Base-by-base conservation (phyloP, 2,888 invertebrate species). In the Palloptera scutellata region DNA sequence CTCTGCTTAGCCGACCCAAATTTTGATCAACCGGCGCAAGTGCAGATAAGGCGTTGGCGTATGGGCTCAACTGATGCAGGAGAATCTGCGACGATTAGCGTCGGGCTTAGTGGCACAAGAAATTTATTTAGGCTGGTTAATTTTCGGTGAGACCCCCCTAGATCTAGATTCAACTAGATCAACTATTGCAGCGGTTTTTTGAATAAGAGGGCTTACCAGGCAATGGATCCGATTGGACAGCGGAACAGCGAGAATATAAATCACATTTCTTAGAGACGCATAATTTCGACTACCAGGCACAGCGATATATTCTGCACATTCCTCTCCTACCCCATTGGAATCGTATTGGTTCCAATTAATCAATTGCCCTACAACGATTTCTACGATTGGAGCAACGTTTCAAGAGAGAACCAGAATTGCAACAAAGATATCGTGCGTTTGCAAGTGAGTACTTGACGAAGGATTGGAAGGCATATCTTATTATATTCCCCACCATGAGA, bases 401-500 rank as follows among this genome's bases (percentile, higher is more conserved):
- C 13, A 53, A 53, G 48, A 41, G 54, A n/a, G 62, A 62, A 10
- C 12, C 54, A 4, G 54, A 62, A 3, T 48, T 62, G 17, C 8
- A 3, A 13, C 1, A 54, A 41, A 53, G 54, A n/a, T 62, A 63
- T 20, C 45, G 55, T 1, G 19, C 55, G 11, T 55, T 55, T 17
- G 15, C 45, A 15, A 40, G 19, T 1, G 62, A 62, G 17, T 62
- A 62, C 42, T 40, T 53, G 17, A 8, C 62, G 53, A 62, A 62
- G n/a, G 62, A 20, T 13, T 62, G 62, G 57, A 55, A 52, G 55
- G 63, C 1, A 58, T 41, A 42, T 11, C 58, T 1, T 58, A 42
- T 42, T 58, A 58, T 20, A 58, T 58, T 42, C 58, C 58, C 11
- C 65, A 65, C 40, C 65, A 65, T 30, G 65, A 59, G 11, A 52